Conservation (phyloP, 2,113 vertebrate genomes). For the Garra rufa region DNA sequence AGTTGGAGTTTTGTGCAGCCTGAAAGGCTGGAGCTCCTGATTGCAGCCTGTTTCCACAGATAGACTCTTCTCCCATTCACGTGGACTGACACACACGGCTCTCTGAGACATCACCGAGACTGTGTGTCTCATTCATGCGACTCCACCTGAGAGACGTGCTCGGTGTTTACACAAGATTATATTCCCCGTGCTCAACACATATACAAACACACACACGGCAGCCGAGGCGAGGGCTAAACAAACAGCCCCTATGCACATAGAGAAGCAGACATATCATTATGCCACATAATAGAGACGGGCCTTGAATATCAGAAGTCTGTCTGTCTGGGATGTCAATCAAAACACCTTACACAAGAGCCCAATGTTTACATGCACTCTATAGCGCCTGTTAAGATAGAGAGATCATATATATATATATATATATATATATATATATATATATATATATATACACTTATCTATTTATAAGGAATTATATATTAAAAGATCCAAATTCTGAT, state of each 20-base stretch:
- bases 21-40: constrained; percentile 19
- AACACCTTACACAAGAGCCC: constrained; percentile 42
- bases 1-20: neutral
- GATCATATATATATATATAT: neutral
- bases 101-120: constrained; percentile 27
- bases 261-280: constrained; percentile 68
- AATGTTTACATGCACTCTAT: constrained; percentile 44
- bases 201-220: constrained; percentile 56
- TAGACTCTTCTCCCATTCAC: constrained; percentile 37
- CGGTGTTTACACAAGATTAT: constrained; percentile 72
- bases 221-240: constrained; percentile 65
- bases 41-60: constrained; percentile 30
- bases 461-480: neutral
- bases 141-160: constrained; percentile 70
- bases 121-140: constrained; percentile 60
- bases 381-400: constrained; percentile 25
- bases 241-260: constrained; percentile 63
- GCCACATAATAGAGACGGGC: constrained; percentile 46
- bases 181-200: constrained; percentile 60
- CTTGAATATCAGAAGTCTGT: constrained; percentile 57
- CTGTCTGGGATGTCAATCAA: constrained; percentile 56
- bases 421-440: neutral
- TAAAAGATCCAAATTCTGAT: neutral
- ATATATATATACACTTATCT: too few relatives aligned
- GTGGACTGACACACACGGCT: constrained; percentile 38